Evolutionary conservation across 2,888 invertebrate species (phyloP), one percentile per base, ranked within the genome.

Genomic region (Antitype chi): DNA sequence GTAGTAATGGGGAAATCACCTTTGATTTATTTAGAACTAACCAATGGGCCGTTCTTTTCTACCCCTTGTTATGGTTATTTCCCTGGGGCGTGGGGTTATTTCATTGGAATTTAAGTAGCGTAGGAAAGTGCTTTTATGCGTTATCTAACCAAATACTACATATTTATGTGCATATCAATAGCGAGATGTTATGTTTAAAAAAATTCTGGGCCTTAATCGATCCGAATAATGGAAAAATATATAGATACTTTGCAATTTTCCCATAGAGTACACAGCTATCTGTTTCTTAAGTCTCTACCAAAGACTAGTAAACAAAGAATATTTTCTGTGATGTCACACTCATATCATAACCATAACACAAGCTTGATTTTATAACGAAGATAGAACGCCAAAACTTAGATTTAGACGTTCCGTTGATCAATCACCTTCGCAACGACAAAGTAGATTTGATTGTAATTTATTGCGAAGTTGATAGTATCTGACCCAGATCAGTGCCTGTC

Each of bases 11-110:
- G 57, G 38, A 43, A 20, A 23, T 38, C n/a, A 62, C n/a, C 23
- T 66, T 66, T 55, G 74, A 78, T 55, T 80, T 72, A 80, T 73
- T 63, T 49, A 38, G 20, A 78, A 49, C 47, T n/a, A 66, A 28
- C 28, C 60, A 80, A 74, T 49, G 17, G n/a, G 6, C 74, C 28
- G 25, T 23, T 20, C 38, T 55, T 25, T 23, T 20, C 38, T 55
- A 28, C 32, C 43, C 49, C 38, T 62, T 67, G 52, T 67, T 67
- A 74, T 32, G 49, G 60, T 60, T 81, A 81, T 79, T 79, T 74
- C 78, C 78, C 78, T 13, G 23, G 60, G 55, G 81, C 28, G 55
- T 66, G 11, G 11, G 52, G 53, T 72, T 59, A 62, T 67, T 67
- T 71, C 59, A 52, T 47, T 68, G 32, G 9, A 75, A 57, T 67